Conservation (phyloP, 2,113 vertebrate species). For the Canis aureus region DNA sequence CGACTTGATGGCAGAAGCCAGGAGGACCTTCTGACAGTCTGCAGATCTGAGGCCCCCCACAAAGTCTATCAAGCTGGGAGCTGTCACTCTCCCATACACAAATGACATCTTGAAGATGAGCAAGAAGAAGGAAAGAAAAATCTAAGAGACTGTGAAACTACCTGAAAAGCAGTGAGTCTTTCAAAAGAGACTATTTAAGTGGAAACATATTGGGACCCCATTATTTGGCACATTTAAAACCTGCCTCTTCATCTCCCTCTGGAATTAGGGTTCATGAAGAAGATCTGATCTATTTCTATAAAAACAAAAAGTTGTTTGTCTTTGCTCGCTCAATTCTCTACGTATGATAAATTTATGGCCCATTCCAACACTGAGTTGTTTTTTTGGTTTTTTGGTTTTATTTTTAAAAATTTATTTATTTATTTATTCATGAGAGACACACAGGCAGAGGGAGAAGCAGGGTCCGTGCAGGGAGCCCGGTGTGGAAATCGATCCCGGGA, state of each 20-base stretch:
- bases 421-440: too few relatives aligned
- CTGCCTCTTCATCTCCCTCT: not conserved
- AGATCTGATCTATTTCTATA: not conserved
- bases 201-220: not conserved
- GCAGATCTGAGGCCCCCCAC: not conserved
- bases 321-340: not conserved
- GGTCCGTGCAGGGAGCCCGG: too few relatives aligned
- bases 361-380: not conserved
- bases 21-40: not conserved
- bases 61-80: not conserved
- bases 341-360: not conserved
- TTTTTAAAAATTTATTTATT: too few relatives aligned
- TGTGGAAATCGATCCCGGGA: too few relatives aligned
- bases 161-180: not conserved
- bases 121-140: not conserved
- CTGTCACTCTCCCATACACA: not conserved
- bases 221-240: constrained; percentile 1
- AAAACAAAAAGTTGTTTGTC: not conserved
- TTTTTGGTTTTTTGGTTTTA: too few relatives aligned
- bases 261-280: not conserved
- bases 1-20: not conserved
- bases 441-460: too few relatives aligned
- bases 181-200: not conserved
- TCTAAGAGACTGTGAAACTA: not conserved
- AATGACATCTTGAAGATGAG: not conserved